Evolutionary conservation across 2,113 vertebrate genomes (phyloP), one percentile per base, ranked within the genome.

Genomic region (Podarcis cretensis): DNA sequence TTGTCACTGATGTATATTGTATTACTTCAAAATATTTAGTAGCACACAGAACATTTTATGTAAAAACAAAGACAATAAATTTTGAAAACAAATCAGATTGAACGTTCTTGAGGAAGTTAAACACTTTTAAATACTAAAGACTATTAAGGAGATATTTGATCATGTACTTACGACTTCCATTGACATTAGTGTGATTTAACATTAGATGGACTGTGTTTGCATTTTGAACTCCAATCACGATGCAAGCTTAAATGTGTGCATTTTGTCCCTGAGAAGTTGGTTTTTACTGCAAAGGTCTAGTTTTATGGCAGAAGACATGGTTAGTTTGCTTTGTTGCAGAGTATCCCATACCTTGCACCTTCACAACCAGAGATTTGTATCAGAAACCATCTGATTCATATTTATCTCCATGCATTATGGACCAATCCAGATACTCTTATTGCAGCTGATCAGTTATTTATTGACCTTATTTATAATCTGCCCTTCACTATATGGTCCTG

Each of bases 1-100:
- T 68, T 88, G 57, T 63, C 27, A 89, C 27, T 88, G 76, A 82
- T 90, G 77, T 59, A 6, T 40, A 23, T 90, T 3, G 82, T 89
- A 89, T 92, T 71, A 87, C 89, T 81, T 92, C 89, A 88, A 37
- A 5, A 20, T 89, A n/a, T 91, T 83, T 87, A 89, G 93, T 54
- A 32, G 14, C 32, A 23, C 4, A 23, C 79, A 69, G n/a, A 48
- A 25, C 25, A 76, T 20, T n/a, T 23, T 3, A 35, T 8, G 12
- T 88, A 68, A 20, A 76, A 66, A 48, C 76, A 81, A 18, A 59
- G 40, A 4, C 14, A 40, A 35, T 32, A 81, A 76, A 18, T 66
- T 32, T 13, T 25, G 21, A 77, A 54, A 73, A 25, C n/a, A 6
- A 35, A 77, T 35, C 59, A 20, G 14, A 6, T 3, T 32, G 30